These are phyloP conservation scores for Nephrocerus scutellatus DNA, from an alignment of 2,888 invertebrate species.

Conservation along the genomic window DNA sequence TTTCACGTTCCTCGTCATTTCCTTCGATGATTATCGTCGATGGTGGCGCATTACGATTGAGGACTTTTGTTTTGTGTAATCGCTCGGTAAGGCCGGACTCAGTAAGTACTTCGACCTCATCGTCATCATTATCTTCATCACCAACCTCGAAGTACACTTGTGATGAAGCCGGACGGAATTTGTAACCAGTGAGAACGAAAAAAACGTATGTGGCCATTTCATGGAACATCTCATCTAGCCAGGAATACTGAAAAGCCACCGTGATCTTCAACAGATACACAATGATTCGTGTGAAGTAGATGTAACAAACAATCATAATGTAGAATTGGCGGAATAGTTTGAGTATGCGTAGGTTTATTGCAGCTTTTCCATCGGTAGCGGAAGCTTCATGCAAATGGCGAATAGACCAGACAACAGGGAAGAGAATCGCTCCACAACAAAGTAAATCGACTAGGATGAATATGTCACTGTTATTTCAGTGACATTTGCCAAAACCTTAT, in stretches of 20 bases:
- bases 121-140: constrained; percentile 60
- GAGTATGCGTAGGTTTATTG: constrained; percentile 86
- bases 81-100: constrained; percentile 64
- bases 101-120: constrained; percentile 56
- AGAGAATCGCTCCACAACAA: constrained; percentile 93
- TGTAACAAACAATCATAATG: constrained; percentile 94
- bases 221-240: constrained; percentile 92
- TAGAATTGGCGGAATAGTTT: constrained; percentile 96
- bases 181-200: constrained; percentile 91
- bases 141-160: constrained; percentile 89
- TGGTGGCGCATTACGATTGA: constrained; percentile 52
- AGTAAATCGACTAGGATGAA: constrained; percentile 90
- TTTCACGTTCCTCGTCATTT: constrained; percentile 62
- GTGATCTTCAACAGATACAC: constrained; percentile 87
- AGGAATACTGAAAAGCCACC: constrained; percentile 94
- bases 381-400: constrained; percentile 92
- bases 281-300: constrained; percentile 95
- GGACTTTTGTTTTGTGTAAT: constrained; percentile 54
- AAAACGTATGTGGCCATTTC: constrained; percentile 94
- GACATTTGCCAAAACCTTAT: constrained; percentile 88
- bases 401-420: constrained; percentile 98
- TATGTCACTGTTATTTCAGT: constrained; percentile 91
- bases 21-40: constrained; percentile 53
- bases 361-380: constrained; percentile 93
- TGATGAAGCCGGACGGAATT: constrained; percentile 88